A percentile compares a stretch with the other conserved stretches of the same genome.
Evolutionary conservation across 2,113 vertebrate species (phyloP).

Genomic region (Todiramphus chloris): DNA sequence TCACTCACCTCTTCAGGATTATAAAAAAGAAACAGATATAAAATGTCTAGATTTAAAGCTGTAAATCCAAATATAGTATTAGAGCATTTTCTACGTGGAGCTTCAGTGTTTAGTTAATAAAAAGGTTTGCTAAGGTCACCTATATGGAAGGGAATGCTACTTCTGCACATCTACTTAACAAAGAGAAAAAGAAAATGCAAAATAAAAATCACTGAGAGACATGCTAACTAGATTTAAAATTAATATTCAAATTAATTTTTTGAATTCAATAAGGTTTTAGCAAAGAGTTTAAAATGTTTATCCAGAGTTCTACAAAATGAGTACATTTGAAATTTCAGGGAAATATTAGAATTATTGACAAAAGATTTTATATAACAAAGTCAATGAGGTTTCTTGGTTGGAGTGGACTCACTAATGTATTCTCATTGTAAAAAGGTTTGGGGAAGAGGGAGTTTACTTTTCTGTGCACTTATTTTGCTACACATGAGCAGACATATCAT

Average conservation of each 20-base stretch:
- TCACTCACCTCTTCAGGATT: neutral
- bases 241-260: neutral
- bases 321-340: neutral
- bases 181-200: neutral
- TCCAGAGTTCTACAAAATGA: no score
- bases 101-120: neutral
- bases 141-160: neutral
- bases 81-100: neutral
- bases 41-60: neutral
- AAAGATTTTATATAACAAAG: neutral
- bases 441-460: neutral
- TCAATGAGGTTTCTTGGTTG: accelerated
- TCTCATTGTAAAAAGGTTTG: neutral
- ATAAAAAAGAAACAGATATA: neutral
- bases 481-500: neutral
- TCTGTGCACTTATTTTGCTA: neutral
- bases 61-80: neutral
- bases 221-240: neutral
- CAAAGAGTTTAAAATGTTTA: neutral
- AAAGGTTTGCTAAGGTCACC: neutral
- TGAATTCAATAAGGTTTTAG: neutral
- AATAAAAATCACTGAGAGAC: neutral
- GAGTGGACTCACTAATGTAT: neutral
- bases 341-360: neutral
- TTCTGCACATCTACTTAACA: neutral